phyloP scores from a whole-genome alignment of 2,113 vertebrate species.

The Cinclus mexicanus region DNA sequence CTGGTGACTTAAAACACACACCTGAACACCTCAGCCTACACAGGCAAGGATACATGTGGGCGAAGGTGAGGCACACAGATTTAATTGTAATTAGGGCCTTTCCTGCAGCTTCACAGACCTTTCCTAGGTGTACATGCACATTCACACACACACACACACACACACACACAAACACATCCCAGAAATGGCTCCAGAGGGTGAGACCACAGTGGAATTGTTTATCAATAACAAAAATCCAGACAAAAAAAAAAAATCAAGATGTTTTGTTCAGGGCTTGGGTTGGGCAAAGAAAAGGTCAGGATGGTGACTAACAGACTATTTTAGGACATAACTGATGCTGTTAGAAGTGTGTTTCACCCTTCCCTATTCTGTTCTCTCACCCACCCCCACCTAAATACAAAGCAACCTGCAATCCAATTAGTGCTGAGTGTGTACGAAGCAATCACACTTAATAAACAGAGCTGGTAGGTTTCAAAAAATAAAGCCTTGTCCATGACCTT shows the following conservation, averaged over 20 bases:
- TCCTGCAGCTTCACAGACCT: background rate
- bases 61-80: background rate
- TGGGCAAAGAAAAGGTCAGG: background rate
- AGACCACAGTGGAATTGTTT: background rate
- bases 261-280: background rate
- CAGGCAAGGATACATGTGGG: background rate
- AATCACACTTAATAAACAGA: conserved; percentile 68
- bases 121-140: background rate
- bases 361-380: background rate
- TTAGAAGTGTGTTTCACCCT: background rate
- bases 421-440: conserved; percentile 24
- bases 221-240: background rate
- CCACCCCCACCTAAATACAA: background rate
- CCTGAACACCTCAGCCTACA: background rate
- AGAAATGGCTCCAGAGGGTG: background rate
- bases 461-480: conserved; percentile 39
- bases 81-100: background rate
- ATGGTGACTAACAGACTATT: conserved; percentile 2
- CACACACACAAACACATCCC: background rate
- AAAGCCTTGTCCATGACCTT: conserved; percentile 48
- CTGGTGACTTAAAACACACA: background rate
- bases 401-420: conserved; percentile 53
- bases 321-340: background rate
- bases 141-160: too few species aligned
- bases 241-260: background rate